phyloP scores from a whole-genome alignment of 2,888 invertebrate species.

The Abscondita cerata region DNA sequence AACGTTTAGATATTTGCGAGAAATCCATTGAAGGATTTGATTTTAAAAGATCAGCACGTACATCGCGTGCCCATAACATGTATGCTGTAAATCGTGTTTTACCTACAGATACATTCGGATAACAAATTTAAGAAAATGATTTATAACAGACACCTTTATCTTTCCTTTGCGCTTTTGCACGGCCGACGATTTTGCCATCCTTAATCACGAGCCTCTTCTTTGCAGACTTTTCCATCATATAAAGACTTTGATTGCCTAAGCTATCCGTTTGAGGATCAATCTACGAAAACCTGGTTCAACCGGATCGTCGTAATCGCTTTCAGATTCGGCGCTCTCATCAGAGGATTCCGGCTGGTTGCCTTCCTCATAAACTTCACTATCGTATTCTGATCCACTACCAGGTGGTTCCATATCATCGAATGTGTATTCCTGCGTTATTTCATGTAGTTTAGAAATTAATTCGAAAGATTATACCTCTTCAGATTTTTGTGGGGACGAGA shows the following conservation, averaged over 20 bases:
- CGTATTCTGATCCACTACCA: conserved; percentile 55
- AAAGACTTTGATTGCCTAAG: conserved; percentile 64
- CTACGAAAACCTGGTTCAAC: conserved; percentile 59
- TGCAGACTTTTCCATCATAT: conserved; percentile 80
- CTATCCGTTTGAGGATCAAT: conserved; percentile 59
- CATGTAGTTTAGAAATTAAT: conserved; percentile 27
- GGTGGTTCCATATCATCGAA: conserved; percentile 52
- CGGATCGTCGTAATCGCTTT: conserved; percentile 46
- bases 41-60: conserved; percentile 74
- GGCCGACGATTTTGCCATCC: conserved; percentile 72
- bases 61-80: conserved; percentile 89
- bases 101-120: conserved; percentile 49
- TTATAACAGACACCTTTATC: conserved; percentile 47
- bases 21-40: conserved; percentile 83
- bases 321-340: conserved; percentile 51
- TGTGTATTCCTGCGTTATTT: conserved; percentile 35
- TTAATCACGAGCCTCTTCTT: conserved; percentile 77
- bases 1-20: conserved; percentile 79
- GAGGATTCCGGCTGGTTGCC: conserved; percentile 50
- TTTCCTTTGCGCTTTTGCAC: conserved; percentile 75
- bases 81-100: conserved; percentile 86
- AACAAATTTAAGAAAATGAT: conserved; percentile 2
- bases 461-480: conserved; percentile 46
- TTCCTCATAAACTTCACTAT: conserved; percentile 54
- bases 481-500: conserved; percentile 38